Base-by-base conservation (phyloP, 2,797 vertebrate species). In the Argentina silus region DNA sequence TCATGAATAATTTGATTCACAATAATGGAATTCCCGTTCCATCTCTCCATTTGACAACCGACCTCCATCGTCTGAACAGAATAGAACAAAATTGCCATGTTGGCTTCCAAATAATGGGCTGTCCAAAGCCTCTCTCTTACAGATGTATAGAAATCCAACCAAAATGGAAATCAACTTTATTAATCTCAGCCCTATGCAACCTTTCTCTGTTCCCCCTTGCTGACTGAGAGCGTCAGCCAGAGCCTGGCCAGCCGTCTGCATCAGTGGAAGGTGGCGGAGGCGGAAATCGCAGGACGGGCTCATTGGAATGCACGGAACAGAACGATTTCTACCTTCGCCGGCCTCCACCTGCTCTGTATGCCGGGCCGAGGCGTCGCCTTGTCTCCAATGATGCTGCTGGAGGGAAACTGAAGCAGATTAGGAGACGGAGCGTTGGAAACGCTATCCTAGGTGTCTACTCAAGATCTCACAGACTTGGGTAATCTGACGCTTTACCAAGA, bases 401-500 rank as follows among this genome's bases (percentile, higher is more conserved):
- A 67, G 76, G 73, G 74, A 44, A 68, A 69, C 75, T 51, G 69
- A 66, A 74, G 76, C 65, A 64, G 69, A 74, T 83, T 76, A 69
- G 64, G 78, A 53, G 45, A 70, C 70, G 62, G 53, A 48, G 19
- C n/a, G 43, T 42, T 60, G 21, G 27, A 11, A 60, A 21, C 12
- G 15, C 14, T 21, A 36, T 23, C 27, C 27, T 36, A 7, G 19
- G 27, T 36, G 27, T 1, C 27, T 36, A 36, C 27, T 36, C n/a
- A 55, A 12, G 15, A 17, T 17, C 53, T 47, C 0, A 45, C 1
- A 63, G 67, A 63, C 74, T 78, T 61, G 64, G 50, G 59, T 81
- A 79, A 85, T 83, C 73, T 71, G 51, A 67, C 42, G 51, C 56
- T 77, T 76, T 75, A 62, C 64, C 71, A 77, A 78, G 60, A 72